A percentile compares a stretch with the other conserved stretches of the same genome.
Evolutionary conservation across 35 echinoderm and acorn worm species (phyloP).

Genomic region (Eucidaris tribuloides): DNA sequence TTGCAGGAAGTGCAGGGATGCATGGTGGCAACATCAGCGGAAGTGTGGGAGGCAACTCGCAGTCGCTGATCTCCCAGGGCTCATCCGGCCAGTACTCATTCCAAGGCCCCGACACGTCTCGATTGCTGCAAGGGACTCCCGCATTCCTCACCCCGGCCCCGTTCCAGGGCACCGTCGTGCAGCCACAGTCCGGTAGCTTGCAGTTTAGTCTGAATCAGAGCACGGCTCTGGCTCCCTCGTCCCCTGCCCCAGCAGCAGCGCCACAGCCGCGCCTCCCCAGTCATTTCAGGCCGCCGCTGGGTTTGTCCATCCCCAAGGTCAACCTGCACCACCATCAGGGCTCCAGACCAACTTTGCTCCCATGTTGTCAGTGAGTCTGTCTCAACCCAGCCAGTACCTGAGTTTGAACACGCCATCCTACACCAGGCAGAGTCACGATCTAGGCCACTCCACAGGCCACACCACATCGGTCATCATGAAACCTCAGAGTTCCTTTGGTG

Average conservation of each 20-base stretch:
- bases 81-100: conserved; percentile 42
- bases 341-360: conserved; percentile 39
- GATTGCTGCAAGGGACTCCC: conserved; percentile 22
- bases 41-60: conserved; percentile 19
- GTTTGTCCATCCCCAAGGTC: conserved; percentile 31
- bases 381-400: conserved; percentile 55
- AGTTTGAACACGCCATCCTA: conserved; percentile 40
- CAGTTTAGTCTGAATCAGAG: conserved; percentile 50
- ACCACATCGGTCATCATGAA: conserved; percentile 73
- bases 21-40: neutral
- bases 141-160: conserved; percentile 17
- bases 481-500: conserved; percentile 35
- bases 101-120: conserved; percentile 12
- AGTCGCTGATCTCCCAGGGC: conserved; percentile 37
- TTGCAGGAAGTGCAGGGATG: conserved; percentile 14
- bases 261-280: conserved; percentile 36
- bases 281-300: conserved; percentile 9
- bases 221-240: conserved; percentile 56
- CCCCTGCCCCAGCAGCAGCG: conserved; percentile 63
- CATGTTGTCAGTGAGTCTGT: conserved; percentile 57
- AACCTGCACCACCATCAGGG: conserved; percentile 23
- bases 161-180: conserved; percentile 36
- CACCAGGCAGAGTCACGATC: conserved; percentile 43
- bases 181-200: conserved; percentile 37
- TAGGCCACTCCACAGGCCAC: neutral